Evolutionary conservation across 2,113 vertebrate genomes (phyloP), one percentile per base, ranked within the genome.

Genomic region (Hydrochoerus hydrochaeris): DNA sequence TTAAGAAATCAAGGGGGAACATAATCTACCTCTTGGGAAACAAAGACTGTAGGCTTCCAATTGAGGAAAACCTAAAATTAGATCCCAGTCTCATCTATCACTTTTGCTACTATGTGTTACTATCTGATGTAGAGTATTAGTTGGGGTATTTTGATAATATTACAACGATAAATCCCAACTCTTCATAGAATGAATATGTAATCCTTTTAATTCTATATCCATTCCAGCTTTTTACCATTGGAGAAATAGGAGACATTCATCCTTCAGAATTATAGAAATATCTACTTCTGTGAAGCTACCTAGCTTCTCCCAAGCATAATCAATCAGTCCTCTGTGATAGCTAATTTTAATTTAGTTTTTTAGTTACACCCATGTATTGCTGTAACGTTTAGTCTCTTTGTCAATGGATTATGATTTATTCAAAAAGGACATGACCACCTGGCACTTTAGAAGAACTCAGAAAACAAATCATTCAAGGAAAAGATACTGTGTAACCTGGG

Each of bases 211-310:
- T 86, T 88, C 17, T 30, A 19, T 69, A 52, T 44, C 57, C 22
- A 67, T 77, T 84, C 63, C 13, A 88, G 16, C 24, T 71, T 82
- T 88, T 82, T 38, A 1, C 11, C 84, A 73, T 35, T 91, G 90
- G 83, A 52, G 20, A 88, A 44, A 85, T 41, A 91, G 46, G 44
- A 96, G 65, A 78, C 85, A 80, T 28, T 75, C 19, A 75, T 52
- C 41, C 65, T 86, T 95, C 83, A 88, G 19, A 95, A 88, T 75
- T 78, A 95, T 1, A 96, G 69, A 92, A 92, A 88, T 83, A 71
- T 4, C n/a, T 92, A 3, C 81, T 13, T 65, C 54, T 92, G 0
- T 80, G 44, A 90, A 41, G 69, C n/a, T 77, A 52, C 57, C 62
- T 52, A 67, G 62, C 49, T 30, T 28, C 10, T 94, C 38, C 38